A percentile compares a stretch with the other conserved stretches of the same genome.
These are phyloP conservation scores for Drosophila barbarae DNA, from an alignment of 2,888 invertebrate species.

Conservation along the genomic window DNA sequence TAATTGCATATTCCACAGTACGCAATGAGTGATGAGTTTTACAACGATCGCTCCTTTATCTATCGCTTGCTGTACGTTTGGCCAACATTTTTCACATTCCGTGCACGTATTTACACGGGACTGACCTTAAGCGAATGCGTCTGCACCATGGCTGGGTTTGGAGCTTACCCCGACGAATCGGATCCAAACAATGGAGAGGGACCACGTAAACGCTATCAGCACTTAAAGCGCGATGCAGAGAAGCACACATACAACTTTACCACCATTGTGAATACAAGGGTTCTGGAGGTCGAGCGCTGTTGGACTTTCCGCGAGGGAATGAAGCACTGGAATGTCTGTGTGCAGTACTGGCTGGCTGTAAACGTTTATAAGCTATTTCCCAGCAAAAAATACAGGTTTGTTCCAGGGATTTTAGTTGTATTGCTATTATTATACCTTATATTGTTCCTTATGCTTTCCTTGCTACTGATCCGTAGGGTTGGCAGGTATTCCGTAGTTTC, in stretches of 20 bases:
- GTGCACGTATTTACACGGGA: slow-evolving; percentile 94
- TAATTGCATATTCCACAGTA: slow-evolving; percentile 84
- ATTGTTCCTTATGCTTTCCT: slow-evolving; percentile 18
- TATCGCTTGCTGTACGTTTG: slow-evolving; percentile 92
- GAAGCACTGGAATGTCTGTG: slow-evolving; percentile 96
- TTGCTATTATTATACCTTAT: slow-evolving; percentile 12
- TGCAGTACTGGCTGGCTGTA: slow-evolving; percentile 97
- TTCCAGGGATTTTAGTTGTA: slow-evolving; percentile 2
- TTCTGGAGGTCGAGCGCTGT: slow-evolving; percentile 89
- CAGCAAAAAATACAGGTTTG: slow-evolving; percentile 80
- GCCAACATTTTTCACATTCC: slow-evolving; percentile 92
- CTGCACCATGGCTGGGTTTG: slow-evolving; percentile 94
- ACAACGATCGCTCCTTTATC: slow-evolving; percentile 84
- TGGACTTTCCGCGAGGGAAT: slow-evolving; percentile 92
- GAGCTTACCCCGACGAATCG: slow-evolving; percentile 90
- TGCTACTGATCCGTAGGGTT: slow-evolving; percentile 44
- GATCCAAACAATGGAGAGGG: slow-evolving; percentile 90
- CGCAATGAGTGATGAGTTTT: slow-evolving; percentile 88
- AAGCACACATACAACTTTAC: slow-evolving; percentile 85
- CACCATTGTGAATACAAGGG: slow-evolving; percentile 91
- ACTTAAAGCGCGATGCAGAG: slow-evolving; percentile 81
- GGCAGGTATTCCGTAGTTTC: slow-evolving; percentile 42
- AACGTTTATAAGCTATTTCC: slow-evolving; percentile 94
- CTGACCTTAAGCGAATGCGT: slow-evolving; percentile 94
- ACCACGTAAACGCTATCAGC: slow-evolving; percentile 86